Base-by-base conservation (phyloP, 2,888 invertebrate species). In the Drosophila mimetica region DNA sequence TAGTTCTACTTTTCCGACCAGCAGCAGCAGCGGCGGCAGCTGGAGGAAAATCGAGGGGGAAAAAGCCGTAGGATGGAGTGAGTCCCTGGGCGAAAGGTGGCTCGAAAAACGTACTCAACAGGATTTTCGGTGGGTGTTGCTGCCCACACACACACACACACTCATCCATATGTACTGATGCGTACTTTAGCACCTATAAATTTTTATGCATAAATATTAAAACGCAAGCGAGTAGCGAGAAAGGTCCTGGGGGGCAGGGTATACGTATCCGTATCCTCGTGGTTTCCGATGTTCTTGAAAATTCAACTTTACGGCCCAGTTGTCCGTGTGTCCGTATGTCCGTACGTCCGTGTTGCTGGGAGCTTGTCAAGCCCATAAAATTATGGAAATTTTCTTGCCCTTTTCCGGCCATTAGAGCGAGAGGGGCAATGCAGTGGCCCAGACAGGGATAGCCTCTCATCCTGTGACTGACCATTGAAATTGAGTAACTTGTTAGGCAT, bases 381-480 rank as follows among this genome's bases (percentile, higher is more conserved):
- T 87, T 87, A 83, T 87, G 88, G 86, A 87, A 87, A 87, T 87
- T 85, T 85, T 65, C 78, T 67, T 79, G 70, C 46, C 75, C 71
- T 80, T 65, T 74, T 69, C 77, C 64, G 70, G 72, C 69, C 70
- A 75, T 78, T 77, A 78, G 34, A 32, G 25, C 8, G 20, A 30
- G 32, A 53, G 22, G 2, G 36, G 5, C 14, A 18, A 4, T 11
- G 30, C 11, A 4, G 13, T 13, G 46, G 1, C 9, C n/a, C n/a
- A 14, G 42, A 25, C 25, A 25, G 42, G n/a, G 42, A 22, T 11
- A 8, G 42, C 42, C 25, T 46, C 44, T 25, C 25, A n/a, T n/a
- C 18, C 11, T 25, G 25, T 25, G 25, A 25, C 20, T 58, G 57
- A 63, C 65, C 64, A 73, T 73, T 53, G 52, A 48, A 72, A 53